phyloP scores from a whole-genome alignment of 2,888 invertebrate species.

The Drosophila nigricruria region DNA sequence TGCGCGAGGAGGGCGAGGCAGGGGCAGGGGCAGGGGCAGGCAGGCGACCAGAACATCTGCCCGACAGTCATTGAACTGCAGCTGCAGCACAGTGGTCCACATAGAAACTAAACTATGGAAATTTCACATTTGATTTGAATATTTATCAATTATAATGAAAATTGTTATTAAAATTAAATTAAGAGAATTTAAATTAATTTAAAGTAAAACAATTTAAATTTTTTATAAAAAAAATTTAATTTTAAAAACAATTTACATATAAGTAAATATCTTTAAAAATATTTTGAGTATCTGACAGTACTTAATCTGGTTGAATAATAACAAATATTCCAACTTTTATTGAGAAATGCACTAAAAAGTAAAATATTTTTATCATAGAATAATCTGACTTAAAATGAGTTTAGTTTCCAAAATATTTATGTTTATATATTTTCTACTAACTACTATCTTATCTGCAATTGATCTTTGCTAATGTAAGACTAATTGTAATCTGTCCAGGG shows the following conservation, averaged over 20 bases:
- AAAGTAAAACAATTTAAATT: not conserved
- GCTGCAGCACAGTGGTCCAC: conserved; percentile 55
- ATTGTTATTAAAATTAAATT: not conserved
- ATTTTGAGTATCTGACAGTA: not conserved
- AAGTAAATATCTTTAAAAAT: not conserved
- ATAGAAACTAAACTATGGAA: not conserved
- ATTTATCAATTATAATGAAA: too few species aligned
- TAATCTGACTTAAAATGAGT: not conserved
- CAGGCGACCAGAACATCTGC: conserved; percentile 63
- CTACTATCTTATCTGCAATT: too few species aligned
- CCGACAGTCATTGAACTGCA: conserved; percentile 68
- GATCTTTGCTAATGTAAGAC: not conserved
- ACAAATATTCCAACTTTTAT: not conserved
- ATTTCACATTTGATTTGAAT: too few species aligned
- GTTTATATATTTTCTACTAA: not conserved
- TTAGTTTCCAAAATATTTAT: not conserved
- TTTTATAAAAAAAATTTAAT: not conserved
- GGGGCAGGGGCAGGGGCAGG: conserved; percentile 11
- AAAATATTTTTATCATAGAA: not conserved
- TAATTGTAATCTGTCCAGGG: not conserved
- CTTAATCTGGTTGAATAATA: not conserved
- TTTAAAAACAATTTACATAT: not conserved
- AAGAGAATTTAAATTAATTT: not conserved
- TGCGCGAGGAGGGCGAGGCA: conserved; percentile 45
- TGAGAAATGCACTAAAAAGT: not conserved